These are phyloP conservation scores for Tuta absoluta DNA, from an alignment of 2,888 invertebrate species.

Conservation along the genomic window DNA sequence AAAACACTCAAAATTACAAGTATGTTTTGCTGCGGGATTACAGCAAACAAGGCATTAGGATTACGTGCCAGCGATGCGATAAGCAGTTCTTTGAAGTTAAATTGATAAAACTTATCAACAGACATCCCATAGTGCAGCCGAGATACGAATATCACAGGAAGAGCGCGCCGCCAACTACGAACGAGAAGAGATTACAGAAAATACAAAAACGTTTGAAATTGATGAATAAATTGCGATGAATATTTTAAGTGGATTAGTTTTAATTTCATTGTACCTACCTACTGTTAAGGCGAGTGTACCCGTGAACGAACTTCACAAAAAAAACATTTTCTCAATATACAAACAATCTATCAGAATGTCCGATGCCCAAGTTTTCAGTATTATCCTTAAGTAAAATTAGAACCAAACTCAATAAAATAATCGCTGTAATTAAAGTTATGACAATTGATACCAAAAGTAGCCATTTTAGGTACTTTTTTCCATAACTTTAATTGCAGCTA, in stretches of 20 bases:
- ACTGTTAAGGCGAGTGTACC: not conserved
- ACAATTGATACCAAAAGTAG: too few species aligned
- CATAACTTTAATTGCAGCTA: too few species aligned
- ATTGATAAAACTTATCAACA: conserved; percentile 33
- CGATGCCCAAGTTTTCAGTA: too few species aligned
- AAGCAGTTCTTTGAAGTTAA: conserved; percentile 46
- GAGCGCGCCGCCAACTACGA: conserved; percentile 31
- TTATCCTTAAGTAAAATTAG: too few species aligned
- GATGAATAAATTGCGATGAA: conserved; percentile 39
- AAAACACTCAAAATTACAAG: conserved; percentile 31
- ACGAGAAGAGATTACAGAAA: conserved; percentile 46
- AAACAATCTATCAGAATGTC: too few species aligned
- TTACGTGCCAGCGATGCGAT: conserved; percentile 42
- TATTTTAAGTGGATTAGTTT: not conserved
- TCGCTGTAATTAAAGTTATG: too few species aligned
- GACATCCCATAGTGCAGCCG: not conserved
- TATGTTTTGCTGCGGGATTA: conserved; percentile 39
- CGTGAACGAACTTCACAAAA: too few species aligned
- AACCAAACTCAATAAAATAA: too few species aligned
- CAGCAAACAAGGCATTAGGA: conserved; percentile 36
- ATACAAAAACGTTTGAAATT: conserved; percentile 50
- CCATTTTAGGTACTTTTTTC: too few species aligned
- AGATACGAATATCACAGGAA: conserved; percentile 29
- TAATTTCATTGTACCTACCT: not conserved
- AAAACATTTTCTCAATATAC: too few species aligned